phyloP scores from a whole-genome alignment of 2,888 invertebrate species.

The Pardosa pseudoannulata region DNA sequence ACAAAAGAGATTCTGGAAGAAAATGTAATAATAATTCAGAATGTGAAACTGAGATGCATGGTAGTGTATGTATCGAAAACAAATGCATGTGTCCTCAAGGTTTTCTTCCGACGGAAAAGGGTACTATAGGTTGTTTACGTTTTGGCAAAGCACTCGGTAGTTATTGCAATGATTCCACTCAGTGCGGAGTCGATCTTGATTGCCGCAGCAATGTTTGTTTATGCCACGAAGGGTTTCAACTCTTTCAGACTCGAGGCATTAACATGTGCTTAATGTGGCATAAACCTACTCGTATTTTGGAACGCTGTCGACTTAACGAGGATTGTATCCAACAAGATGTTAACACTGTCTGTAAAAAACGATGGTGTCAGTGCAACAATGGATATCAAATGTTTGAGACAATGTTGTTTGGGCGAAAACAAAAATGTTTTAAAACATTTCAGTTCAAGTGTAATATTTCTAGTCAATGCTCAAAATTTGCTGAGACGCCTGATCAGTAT shows the following conservation, averaged over 20 bases:
- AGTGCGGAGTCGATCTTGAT: constrained; percentile 50
- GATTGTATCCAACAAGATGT: constrained; percentile 48
- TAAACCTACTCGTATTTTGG: constrained; percentile 49
- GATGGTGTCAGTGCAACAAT: constrained; percentile 55
- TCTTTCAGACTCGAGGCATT: constrained; percentile 37
- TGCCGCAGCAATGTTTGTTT: constrained; percentile 45
- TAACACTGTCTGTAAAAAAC: constrained; percentile 59
- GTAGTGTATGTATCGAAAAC: constrained; percentile 54
- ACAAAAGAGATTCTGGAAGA: constrained; percentile 39
- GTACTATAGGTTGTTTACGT: constrained; percentile 53
- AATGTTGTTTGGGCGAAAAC: constrained; percentile 52
- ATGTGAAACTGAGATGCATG: constrained; percentile 38
- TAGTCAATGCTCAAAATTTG: constrained; percentile 45
- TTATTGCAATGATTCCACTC: constrained; percentile 38
- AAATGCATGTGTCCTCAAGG: constrained; percentile 61
- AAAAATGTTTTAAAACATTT: constrained; percentile 60
- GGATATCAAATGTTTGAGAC: constrained; percentile 63
- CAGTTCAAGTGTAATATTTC: constrained; percentile 31
- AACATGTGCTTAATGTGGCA: constrained; percentile 61
- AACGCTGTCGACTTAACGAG: constrained; percentile 50
- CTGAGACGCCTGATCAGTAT: constrained; percentile 39
- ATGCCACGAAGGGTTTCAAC: constrained; percentile 62
- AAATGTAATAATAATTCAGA: constrained; percentile 33
- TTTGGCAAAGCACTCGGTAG: constrained; percentile 48
- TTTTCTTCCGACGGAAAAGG: constrained; percentile 34